phyloP scores from a whole-genome alignment of 2,113 vertebrate genomes.

The Psilopogon haemacephalus region DNA sequence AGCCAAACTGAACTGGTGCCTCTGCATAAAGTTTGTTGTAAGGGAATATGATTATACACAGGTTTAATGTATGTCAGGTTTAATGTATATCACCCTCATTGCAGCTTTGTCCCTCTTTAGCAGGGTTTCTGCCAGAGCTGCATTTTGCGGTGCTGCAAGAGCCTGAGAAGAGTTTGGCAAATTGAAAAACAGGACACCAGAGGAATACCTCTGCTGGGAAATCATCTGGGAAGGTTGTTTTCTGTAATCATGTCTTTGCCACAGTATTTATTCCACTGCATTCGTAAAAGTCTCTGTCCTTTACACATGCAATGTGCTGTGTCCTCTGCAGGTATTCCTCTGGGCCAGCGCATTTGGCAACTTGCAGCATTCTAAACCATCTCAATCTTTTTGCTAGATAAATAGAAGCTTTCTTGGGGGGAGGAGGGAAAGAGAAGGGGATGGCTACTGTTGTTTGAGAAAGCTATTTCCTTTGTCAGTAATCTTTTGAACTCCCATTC shows the following conservation, averaged over 20 bases:
- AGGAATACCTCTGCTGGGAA: not conserved
- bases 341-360: not conserved
- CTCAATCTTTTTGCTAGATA: not conserved
- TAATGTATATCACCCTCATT: not conserved
- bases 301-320: not conserved
- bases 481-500: conserved; percentile 13
- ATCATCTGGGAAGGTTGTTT: not conserved
- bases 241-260: not conserved
- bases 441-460: not conserved
- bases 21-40: not conserved
- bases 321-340: not conserved
- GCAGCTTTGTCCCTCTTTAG: not conserved
- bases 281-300: not conserved
- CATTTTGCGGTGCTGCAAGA: not conserved
- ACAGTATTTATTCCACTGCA: not conserved
- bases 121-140: not conserved
- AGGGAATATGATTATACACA: not conserved
- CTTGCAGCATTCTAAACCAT: not conserved
- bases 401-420: not conserved
- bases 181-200: not conserved
- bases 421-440: not conserved
- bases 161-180: not conserved
- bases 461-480: conserved; percentile 10
- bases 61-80: not conserved
- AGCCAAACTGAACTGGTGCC: not conserved